Conservation (phyloP, 2,113 vertebrate genomes). For the Saguinus midas region DNA sequence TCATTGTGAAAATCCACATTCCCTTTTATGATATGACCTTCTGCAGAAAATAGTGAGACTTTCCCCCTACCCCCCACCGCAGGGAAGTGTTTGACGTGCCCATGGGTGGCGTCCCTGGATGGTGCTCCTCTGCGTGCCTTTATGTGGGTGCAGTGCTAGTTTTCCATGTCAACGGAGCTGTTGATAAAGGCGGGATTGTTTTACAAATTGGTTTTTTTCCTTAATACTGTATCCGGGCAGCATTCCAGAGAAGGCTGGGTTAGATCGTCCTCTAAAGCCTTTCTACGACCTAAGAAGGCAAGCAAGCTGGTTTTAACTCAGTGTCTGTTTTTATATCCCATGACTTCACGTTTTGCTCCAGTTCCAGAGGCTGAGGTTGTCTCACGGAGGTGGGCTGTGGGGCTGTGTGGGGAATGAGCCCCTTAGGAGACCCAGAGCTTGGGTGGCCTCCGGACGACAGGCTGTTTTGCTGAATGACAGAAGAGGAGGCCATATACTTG, state of each 20-base stretch:
- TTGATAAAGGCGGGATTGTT: neutral
- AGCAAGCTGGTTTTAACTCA: neutral
- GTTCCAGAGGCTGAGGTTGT: neutral
- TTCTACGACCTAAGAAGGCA: neutral
- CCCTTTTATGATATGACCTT: neutral
- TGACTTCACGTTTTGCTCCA: accelerated
- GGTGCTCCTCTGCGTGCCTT: accelerated
- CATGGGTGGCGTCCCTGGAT: accelerated
- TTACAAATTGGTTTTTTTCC: neutral
- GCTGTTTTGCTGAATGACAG: neutral
- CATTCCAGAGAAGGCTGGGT: neutral
- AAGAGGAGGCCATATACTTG: accelerated
- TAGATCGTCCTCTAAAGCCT: neutral
- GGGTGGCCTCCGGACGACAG: neutral
- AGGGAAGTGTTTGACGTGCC: neutral
- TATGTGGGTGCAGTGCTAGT: accelerated
- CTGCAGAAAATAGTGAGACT: accelerated
- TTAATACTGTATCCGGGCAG: neutral
- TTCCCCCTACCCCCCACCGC: accelerated
- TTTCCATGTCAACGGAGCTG: too few species aligned
- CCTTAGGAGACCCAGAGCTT: neutral
- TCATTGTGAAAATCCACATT: neutral
- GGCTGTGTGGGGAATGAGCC: neutral
- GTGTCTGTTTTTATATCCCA: accelerated
- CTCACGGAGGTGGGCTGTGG: neutral